These are phyloP conservation scores for Drosophila sturtevanti DNA, from an alignment of 1,140 invertebrate species.

Conservation along the genomic window DNA sequence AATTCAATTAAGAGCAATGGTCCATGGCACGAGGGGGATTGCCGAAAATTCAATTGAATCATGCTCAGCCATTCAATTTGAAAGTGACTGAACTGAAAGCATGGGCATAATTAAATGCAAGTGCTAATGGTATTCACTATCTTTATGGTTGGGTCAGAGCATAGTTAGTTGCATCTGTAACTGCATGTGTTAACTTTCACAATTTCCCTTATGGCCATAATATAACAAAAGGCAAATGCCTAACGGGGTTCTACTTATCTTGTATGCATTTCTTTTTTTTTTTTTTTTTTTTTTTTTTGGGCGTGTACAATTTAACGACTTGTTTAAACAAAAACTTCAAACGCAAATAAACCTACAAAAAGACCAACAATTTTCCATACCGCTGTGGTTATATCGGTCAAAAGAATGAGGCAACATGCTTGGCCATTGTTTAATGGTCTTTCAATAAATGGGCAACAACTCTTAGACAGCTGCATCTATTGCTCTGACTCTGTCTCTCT, in stretches of 20 bases:
- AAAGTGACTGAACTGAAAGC: conserved; percentile 15
- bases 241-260: conserved; percentile 27
- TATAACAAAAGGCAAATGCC: conserved; percentile 28
- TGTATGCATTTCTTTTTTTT: background rate
- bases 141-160: conserved; percentile 41
- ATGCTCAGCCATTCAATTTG: conserved; percentile 51
- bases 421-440: conserved; percentile 71
- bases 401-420: conserved; percentile 34
- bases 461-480: conserved; percentile 5
- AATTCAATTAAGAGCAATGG: conserved; percentile 52
- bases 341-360: conserved; percentile 69
- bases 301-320: conserved; percentile 73
- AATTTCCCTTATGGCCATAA: conserved; percentile 47
- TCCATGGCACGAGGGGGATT: conserved; percentile 18
- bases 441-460: conserved; percentile 66
- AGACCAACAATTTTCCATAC: conserved; percentile 34
- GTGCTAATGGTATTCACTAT: conserved; percentile 58
- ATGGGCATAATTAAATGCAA: conserved; percentile 50
- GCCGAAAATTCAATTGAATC: conserved; percentile 68
- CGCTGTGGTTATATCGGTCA: conserved; percentile 69
- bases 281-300: no score
- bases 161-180: conserved; percentile 33
- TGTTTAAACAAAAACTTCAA: conserved; percentile 64
- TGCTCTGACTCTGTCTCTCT: background rate
- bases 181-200: conserved; percentile 73